Conservation (phyloP, 2,888 invertebrate species). For the Idaea dimidiata region DNA sequence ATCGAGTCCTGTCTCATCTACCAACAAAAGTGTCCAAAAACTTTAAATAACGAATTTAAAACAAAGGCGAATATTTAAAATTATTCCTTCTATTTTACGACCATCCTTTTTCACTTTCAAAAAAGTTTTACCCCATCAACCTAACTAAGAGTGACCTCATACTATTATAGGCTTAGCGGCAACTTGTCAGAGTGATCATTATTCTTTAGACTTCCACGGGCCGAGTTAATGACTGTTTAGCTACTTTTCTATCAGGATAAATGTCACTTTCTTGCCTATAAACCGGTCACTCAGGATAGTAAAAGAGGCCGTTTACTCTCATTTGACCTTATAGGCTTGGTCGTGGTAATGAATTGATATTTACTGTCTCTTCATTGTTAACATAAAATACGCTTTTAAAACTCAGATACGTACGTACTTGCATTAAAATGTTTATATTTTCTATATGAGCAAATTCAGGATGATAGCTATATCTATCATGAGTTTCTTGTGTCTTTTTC, state of each 20-base stretch:
- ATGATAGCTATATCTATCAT: no score
- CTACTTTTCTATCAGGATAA: slow-evolving; percentile 53
- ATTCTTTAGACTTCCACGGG: slow-evolving; percentile 6
- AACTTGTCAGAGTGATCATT: background rate
- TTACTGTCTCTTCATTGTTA: slow-evolving; percentile 34
- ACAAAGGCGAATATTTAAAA: background rate
- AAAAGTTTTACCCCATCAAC: background rate
- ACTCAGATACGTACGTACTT: background rate
- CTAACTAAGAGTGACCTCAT: background rate
- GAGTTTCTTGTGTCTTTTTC: no score
- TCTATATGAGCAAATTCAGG: no score
- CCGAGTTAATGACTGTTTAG: slow-evolving; percentile 27
- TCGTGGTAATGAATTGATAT: slow-evolving; percentile 44
- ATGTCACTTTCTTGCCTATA: slow-evolving; percentile 61
- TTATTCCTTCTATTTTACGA: background rate
- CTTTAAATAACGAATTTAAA: background rate
- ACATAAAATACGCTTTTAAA: slow-evolving; percentile 9
- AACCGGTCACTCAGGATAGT: slow-evolving; percentile 59
- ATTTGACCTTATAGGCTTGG: slow-evolving; percentile 53
- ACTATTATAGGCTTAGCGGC: background rate
- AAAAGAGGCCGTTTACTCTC: slow-evolving; percentile 56
- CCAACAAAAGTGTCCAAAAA: no score
- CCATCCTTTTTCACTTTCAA: background rate
- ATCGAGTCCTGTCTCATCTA: no score
- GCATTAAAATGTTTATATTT: no score